These are phyloP conservation scores for Drosophila hamatofila DNA, from an alignment of 2,888 invertebrate genomes.

Conservation along the genomic window DNA sequence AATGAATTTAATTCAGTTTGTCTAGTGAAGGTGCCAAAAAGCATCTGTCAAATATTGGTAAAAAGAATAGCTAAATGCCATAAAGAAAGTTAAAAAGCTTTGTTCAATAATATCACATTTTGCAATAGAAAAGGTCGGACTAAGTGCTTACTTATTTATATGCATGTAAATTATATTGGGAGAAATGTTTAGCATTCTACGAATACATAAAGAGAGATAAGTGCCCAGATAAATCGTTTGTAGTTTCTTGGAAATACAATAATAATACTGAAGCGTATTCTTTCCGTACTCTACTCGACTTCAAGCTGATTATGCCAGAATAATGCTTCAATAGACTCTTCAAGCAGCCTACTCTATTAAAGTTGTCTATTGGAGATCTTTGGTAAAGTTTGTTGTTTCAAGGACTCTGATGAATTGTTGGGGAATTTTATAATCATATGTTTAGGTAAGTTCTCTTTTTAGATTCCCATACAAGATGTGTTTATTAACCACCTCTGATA, in stretches of 20 bases:
- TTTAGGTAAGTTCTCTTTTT: too few relatives aligned
- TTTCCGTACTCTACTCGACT: too few relatives aligned
- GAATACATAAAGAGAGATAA: background rate
- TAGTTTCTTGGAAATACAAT: background rate
- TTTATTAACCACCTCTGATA: too few relatives aligned
- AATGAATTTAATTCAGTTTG: conserved; percentile 37
- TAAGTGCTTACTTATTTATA: background rate
- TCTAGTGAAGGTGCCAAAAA: conserved; percentile 51
- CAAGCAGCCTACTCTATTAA: too few relatives aligned
- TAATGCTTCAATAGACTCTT: too few relatives aligned
- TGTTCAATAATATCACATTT: background rate
- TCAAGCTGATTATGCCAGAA: too few relatives aligned
- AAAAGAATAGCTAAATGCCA: background rate
- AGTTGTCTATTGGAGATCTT: too few relatives aligned
- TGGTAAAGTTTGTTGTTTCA: too few relatives aligned
- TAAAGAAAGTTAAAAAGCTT: background rate
- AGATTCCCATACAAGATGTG: too few relatives aligned
- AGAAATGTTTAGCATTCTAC: background rate
- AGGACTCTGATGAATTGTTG: too few relatives aligned
- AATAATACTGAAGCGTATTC: too few relatives aligned
- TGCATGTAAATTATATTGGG: background rate
- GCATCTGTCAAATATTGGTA: background rate
- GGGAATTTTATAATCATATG: too few relatives aligned
- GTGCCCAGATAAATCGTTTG: background rate
- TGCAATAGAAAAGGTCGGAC: background rate